A percentile compares a stretch with the other conserved stretches of the same genome.
These are phyloP conservation scores for Anarrhichthys ocellatus DNA, from an alignment of 2,113 vertebrate species.

Conservation along the genomic window DNA sequence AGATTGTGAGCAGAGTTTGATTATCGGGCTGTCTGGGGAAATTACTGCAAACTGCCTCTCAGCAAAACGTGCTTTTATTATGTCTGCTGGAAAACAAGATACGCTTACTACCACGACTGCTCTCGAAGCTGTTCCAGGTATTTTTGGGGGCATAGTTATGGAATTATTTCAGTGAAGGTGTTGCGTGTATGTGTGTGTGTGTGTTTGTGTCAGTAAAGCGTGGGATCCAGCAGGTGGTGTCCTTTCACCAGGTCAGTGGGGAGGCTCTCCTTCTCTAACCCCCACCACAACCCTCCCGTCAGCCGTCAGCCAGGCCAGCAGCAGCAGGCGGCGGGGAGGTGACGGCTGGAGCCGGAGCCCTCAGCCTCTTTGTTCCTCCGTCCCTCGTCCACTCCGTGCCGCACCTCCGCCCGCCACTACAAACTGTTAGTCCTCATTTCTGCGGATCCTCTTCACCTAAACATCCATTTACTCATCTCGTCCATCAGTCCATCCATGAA, in stretches of 20 bases:
- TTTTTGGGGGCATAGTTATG: background rate
- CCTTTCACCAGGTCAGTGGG: constrained; percentile 88
- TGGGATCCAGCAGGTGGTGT: constrained; percentile 94
- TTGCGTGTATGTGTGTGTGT: constrained; percentile 29
- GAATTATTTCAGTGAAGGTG: constrained; percentile 3
- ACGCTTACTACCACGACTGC: constrained; percentile 3
- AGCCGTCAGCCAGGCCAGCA: constrained; percentile 22
- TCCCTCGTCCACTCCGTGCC: background rate
- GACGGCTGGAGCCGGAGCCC: constrained; percentile 24
- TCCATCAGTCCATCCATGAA: constrained; percentile 34
- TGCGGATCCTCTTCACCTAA: constrained; percentile 38
- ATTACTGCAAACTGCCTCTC: constrained; percentile 77
- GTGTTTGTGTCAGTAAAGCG: constrained; percentile 74
- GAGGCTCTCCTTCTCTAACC: constrained; percentile 53
- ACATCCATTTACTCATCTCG: constrained; percentile 42
- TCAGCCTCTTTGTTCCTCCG: constrained; percentile 16
- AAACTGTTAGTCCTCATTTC: constrained; percentile 37
- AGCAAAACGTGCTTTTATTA: constrained; percentile 68
- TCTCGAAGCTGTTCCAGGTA: constrained; percentile 44
- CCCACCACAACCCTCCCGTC: background rate
- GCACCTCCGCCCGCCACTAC: constrained; percentile 20
- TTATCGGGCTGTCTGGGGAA: constrained; percentile 75
- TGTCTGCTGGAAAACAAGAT: constrained; percentile 58
- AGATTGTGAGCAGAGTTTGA: constrained; percentile 72
- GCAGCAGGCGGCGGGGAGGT: constrained; percentile 44